Base-by-base conservation (phyloP, 2,797 vertebrate species). In the Thunnus albacares region DNA sequence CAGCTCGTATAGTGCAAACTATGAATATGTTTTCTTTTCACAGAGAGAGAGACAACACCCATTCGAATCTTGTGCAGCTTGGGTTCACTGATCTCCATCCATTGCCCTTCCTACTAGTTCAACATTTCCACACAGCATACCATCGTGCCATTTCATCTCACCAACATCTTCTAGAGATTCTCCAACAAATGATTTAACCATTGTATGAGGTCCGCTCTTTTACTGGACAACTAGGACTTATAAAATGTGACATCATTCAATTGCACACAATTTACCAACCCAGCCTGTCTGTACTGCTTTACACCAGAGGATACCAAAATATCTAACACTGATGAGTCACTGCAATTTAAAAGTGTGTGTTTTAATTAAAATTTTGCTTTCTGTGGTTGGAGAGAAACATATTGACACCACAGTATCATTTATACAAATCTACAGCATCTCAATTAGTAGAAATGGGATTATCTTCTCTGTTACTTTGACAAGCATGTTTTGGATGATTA, bases 71-170 rank as follows among this genome's bases (percentile, higher is more conserved):
- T 41, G n/a, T 45, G 28, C 62, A 47, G 26, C 28, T 24, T 30
- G 5, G 47, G 18, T 11, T 66, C 17, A 56, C n/a, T 61, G 35
- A 38, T 62, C 49, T 62, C 26, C 17, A 47, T 56, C 30, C 70
- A 47, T 13, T 35, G 17, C 51, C 17, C 51, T 20, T 49, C 59
- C 45, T 28, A 30, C 15, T 26, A 28, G 49, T 41, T 58, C 17
- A 52, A 52, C 24, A 41, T 58, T 13, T 45, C 71, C 67, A 41
- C 4, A 45, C 72, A 53, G 35, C 58, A 35, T 45, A 49, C 77
- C 49, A 75, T 52, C 35, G 38, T 41, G 35, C 45, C 67, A 52
- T 61, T 57, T 79, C n/a, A 62, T 72, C 52, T 78, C 53, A 38
- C 38, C 35, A 62, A 38, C 43, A 10, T 71, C 63, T 18, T 43